Evolutionary conservation across 2,888 invertebrate species (phyloP), one percentile per base, ranked within the genome.

Genomic region (Metallyticus violacea): DNA sequence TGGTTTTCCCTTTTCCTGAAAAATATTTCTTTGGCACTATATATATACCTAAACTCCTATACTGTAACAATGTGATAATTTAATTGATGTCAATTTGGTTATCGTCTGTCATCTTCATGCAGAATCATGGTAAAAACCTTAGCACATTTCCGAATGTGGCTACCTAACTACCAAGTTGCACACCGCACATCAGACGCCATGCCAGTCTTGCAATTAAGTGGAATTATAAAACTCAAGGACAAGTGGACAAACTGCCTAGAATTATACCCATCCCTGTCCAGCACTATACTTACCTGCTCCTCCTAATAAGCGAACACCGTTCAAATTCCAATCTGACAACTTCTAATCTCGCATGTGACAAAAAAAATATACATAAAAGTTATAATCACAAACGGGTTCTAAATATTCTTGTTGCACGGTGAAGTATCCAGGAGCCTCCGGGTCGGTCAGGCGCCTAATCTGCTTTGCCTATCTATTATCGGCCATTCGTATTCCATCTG

Each of bases 151-250:
- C 78, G 25, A 29, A n/a, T 25, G 6, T 9, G 22, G 81, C 25
- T 30, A 25, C n/a, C n/a, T n/a, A n/a, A n/a, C n/a, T n/a, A n/a
- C n/a, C n/a, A n/a, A n/a, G n/a, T n/a, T n/a, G n/a, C n/a, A n/a
- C n/a, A n/a, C 29, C 29, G 29, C 7, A n/a, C 2, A 25, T n/a
- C 22, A 3, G 78, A 26, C 78, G 6, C 78, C 26, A 26, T 9
- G 2, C 30, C n/a, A 15, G 2, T 81, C 3, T 22, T 7, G 7
- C 25, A 40, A n/a, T 30, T 29, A 40, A 40, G 30, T 40, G n/a
- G 26, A 81, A 7, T 40, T 81, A 81, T 81, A 40, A 81, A 81
- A 81, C n/a, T 29, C 81, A 81, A 81, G 81, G 81, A 81, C 81
- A 81, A 29, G 80, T 28, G 28, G n/a, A 80, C 28, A 80, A 80